phyloP scores from a whole-genome alignment of 2,888 invertebrate genomes.

The Troglohyphantes excavatus region DNA sequence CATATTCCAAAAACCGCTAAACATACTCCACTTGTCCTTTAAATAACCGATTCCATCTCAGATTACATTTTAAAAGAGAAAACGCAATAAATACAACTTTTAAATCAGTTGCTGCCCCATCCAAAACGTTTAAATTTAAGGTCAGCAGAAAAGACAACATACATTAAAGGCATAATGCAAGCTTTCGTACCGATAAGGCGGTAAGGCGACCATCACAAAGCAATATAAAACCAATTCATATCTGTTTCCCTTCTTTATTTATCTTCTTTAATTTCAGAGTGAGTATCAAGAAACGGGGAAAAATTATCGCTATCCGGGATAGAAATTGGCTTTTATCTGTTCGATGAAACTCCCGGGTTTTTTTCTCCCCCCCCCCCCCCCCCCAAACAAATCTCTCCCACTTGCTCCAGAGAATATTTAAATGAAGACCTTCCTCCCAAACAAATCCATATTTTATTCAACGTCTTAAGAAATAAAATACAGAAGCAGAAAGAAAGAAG shows the following conservation, averaged over 20 bases:
- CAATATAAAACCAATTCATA: conserved; percentile 8
- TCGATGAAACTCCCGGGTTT: conserved; percentile 19
- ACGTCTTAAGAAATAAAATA: conserved; percentile 61
- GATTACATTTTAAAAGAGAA: neutral
- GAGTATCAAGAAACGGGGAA: neutral
- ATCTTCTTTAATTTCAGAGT: neutral
- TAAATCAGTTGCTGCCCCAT: neutral
- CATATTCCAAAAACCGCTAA: no score
- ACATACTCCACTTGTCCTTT: no score
- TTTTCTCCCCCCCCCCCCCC: neutral
- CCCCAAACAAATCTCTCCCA: conserved; percentile 63
- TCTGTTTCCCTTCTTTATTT: neutral
- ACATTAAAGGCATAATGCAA: neutral
- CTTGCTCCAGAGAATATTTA: conserved; percentile 61
- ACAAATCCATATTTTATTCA: conserved; percentile 77
- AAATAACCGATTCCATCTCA: no score
- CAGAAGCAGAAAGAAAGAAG: conserved; percentile 6
- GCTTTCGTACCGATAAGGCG: neutral
- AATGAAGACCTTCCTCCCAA: conserved; percentile 67
- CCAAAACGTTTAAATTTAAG: neutral
- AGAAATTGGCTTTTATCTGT: conserved; percentile 67
- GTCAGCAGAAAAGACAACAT: neutral
- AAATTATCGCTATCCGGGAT: neutral
- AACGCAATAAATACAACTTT: neutral
- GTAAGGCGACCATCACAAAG: neutral